phyloP scores from a whole-genome alignment of 2,797 vertebrate genomes.

The Gymnoscopelus braueri region DNA sequence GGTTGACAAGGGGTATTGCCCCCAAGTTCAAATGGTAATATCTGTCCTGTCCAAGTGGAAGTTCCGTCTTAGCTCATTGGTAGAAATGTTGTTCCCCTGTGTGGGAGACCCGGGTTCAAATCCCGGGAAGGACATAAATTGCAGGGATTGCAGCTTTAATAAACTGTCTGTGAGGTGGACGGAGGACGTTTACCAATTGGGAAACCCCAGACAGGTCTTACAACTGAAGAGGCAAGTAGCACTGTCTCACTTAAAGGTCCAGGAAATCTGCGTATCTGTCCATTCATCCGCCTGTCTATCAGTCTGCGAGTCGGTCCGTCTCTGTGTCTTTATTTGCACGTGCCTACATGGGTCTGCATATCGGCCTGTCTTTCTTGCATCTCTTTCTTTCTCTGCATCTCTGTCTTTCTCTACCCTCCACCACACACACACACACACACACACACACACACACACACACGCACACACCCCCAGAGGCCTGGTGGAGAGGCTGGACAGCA shows the following conservation, averaged over 20 bases:
- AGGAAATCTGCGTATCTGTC: no score
- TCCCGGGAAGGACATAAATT: no score
- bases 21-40: no score
- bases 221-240: conserved; percentile 61
- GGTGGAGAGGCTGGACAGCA: conserved; percentile 83
- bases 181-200: conserved; percentile 51
- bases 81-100: no score
- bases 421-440: not conserved
- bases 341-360: conserved; percentile 14
- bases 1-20: no score
- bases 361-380: conserved; percentile 20
- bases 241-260: conserved; percentile 78
- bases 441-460: no score
- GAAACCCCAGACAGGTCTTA: conserved; percentile 63
- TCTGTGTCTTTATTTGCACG: conserved; percentile 79
- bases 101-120: no score
- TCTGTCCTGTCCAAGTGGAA: no score
- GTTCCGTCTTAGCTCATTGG: no score
- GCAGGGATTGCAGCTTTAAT: conserved; percentile 26
- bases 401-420: conserved; percentile 12
- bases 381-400: conserved; percentile 35
- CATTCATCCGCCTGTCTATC: no score
- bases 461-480: conserved; percentile 56
- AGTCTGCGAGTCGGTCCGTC: conserved; percentile 71
- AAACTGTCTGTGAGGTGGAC: conserved; percentile 46